Conservation (phyloP, 2,113 vertebrate genomes). For the Toxotes jaculatrix region DNA sequence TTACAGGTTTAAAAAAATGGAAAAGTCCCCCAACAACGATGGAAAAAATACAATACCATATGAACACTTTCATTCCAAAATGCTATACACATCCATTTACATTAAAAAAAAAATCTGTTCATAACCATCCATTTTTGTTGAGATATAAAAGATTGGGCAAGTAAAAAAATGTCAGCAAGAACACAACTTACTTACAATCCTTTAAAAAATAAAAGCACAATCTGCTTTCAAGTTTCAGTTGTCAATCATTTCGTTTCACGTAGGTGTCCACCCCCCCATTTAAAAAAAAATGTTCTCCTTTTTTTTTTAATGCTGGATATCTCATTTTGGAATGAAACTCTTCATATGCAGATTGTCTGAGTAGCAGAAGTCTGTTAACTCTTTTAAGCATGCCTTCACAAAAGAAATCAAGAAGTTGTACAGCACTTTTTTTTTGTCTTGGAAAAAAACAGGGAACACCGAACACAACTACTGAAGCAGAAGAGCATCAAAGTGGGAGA, state of each 20-base stretch:
- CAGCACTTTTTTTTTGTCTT: slow-evolving; percentile 45
- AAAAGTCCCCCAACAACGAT: slow-evolving; percentile 46
- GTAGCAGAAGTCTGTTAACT: slow-evolving; percentile 70
- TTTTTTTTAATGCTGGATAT: slow-evolving; percentile 32
- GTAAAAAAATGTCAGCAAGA: slow-evolving; percentile 47
- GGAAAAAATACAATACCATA: slow-evolving; percentile 59
- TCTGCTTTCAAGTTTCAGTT: slow-evolving; percentile 29
- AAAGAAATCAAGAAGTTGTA: slow-evolving; percentile 67
- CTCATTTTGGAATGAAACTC: slow-evolving; percentile 64
- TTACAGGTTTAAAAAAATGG: slow-evolving; percentile 45
- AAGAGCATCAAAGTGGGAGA: slow-evolving; percentile 56
- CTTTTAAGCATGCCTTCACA: slow-evolving; percentile 73
- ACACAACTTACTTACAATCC: slow-evolving; percentile 21
- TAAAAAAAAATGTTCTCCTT: too few relatives aligned
- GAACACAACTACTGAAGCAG: slow-evolving; percentile 61
- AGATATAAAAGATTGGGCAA: slow-evolving; percentile 25
- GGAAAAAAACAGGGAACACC: slow-evolving; percentile 61
- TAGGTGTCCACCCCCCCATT: too few relatives aligned
- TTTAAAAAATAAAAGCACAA: slow-evolving; percentile 4
- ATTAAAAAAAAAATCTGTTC: slow-evolving; percentile 26
- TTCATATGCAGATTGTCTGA: slow-evolving; percentile 76
- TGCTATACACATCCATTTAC: slow-evolving; percentile 30
- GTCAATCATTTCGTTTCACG: slow-evolving; percentile 41
- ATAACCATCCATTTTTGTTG: neutral
- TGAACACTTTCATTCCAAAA: slow-evolving; percentile 63